phyloP scores from a whole-genome alignment of 2,888 invertebrate species.

The Spilarctia lutea region DNA sequence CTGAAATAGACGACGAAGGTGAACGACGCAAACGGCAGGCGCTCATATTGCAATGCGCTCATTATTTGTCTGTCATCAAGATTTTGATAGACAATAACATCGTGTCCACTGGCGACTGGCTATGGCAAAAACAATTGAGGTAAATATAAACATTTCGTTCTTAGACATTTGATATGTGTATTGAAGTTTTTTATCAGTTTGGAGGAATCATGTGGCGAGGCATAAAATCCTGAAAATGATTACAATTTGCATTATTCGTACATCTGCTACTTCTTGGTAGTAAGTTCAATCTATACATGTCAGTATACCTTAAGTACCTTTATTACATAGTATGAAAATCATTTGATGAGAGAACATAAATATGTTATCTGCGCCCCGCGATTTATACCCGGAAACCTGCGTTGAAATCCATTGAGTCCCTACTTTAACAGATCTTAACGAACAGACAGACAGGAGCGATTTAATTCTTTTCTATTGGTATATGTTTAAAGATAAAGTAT shows the following conservation, averaged over 20 bases:
- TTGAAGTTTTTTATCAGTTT: background rate
- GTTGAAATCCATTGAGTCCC: too few species aligned
- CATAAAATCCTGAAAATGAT: background rate
- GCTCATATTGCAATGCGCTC: conserved; percentile 96
- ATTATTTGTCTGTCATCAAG: conserved; percentile 94
- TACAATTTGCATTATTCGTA: background rate
- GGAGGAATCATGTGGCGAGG: background rate
- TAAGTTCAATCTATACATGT: background rate
- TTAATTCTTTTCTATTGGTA: too few species aligned
- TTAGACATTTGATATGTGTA: background rate
- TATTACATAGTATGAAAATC: background rate
- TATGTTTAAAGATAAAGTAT: too few species aligned
- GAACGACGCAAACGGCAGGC: conserved; percentile 96
- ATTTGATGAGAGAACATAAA: background rate
- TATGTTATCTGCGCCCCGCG: background rate
- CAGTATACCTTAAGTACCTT: too few species aligned
- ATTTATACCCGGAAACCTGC: too few species aligned
- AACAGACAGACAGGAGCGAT: too few species aligned
- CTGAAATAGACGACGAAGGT: conserved; percentile 86
- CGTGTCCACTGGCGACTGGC: conserved; percentile 92
- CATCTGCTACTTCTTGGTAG: background rate
- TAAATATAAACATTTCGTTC: conserved; percentile 57
- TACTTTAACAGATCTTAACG: too few species aligned
- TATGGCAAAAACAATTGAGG: conserved; percentile 98
- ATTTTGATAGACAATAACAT: conserved; percentile 90